Base-by-base conservation (phyloP, 2,797 vertebrate species). In the Phataginus tricuspis region DNA sequence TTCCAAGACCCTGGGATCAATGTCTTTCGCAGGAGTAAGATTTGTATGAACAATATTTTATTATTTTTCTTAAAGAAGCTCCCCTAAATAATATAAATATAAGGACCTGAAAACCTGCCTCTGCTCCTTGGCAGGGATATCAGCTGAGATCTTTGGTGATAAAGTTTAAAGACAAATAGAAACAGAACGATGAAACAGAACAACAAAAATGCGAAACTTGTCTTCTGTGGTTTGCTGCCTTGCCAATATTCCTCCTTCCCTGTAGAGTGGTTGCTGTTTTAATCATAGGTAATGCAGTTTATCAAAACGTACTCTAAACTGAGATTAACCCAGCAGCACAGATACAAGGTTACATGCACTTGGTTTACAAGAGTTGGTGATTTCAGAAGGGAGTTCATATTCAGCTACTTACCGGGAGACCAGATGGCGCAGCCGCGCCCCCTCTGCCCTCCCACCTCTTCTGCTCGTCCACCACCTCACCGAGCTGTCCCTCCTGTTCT, bases 401-500 rank as follows among this genome's bases (percentile, higher is more conserved):
- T 14, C 27, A 55, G 23, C 4, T 27, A 42, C 69, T 39, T 51
- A 23, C 31, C 16, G 42, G 82, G 49, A 84, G 45, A 31, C 37
- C 45, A 15, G 1, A 3, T 9, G 61, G 14, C 19, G 11, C 45
- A 27, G 34, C 42, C 18, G 25, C 27, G 0, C 7, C 42, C 34
- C 51, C 53, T 12, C 1, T 27, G 59, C 71, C 34, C 25, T 13
- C 29, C 21, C 7, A 6, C 7, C 42, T 42, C n/a, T 59, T 68
- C 75, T n/a, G 31, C 83, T 71, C 42, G 10, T 14, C 23, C 79
- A 55, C 31, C 29, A 45, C 9, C 91, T 72, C 84, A 71, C 49
- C 64, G 2, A 10, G 51, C 86, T 25, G 53, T 59, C 66, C 87
- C 25, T 59, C 75, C 90, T 39, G 66, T 84, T 87, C 97, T 96